Percentiles rank a stretch among this genome's conserved stretches.
phyloP scores from a whole-genome alignment of 2,113 vertebrate species.

The Scomber colias region DNA sequence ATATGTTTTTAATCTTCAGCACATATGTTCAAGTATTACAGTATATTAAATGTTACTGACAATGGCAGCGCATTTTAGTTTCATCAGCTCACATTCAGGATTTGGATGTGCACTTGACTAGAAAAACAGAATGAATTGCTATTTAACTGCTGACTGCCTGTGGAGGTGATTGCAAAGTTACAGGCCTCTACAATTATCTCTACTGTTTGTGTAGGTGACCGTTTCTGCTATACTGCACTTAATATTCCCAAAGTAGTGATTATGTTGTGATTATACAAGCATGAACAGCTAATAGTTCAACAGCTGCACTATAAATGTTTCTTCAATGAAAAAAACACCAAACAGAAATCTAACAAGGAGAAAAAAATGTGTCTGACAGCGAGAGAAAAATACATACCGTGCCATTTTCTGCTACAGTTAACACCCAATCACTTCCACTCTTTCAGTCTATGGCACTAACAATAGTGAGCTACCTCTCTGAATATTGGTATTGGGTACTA shows the following conservation, averaged over 20 bases:
- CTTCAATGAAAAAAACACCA: conserved; percentile 31
- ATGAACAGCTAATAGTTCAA: conserved; percentile 2
- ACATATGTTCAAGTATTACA: conserved; percentile 17
- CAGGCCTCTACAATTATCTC: conserved; percentile 8
- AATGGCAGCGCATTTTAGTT: conserved; percentile 32
- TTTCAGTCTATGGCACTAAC: neutral
- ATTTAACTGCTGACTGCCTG: conserved; percentile 51
- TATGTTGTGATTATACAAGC: conserved; percentile 7
- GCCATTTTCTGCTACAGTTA: neutral
- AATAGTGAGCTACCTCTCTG: no score
- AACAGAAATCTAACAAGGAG: conserved; percentile 40
- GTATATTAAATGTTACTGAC: conserved; percentile 7
- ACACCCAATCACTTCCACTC: neutral
- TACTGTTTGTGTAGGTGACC: conserved; percentile 1
- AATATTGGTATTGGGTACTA: no score
- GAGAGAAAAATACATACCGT: neutral
- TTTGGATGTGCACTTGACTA: conserved; percentile 40
- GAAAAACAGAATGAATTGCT: conserved; percentile 51
- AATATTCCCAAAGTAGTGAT: conserved; percentile 8
- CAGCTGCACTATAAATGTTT: neutral
- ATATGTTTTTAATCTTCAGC: neutral
- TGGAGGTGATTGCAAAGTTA: conserved; percentile 26
- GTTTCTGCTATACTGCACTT: neutral
- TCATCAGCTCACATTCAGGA: conserved; percentile 35
- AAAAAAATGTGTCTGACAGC: neutral